These are phyloP conservation scores for Pteropus rufus DNA, from an alignment of 2,797 vertebrate genomes.

Conservation along the genomic window DNA sequence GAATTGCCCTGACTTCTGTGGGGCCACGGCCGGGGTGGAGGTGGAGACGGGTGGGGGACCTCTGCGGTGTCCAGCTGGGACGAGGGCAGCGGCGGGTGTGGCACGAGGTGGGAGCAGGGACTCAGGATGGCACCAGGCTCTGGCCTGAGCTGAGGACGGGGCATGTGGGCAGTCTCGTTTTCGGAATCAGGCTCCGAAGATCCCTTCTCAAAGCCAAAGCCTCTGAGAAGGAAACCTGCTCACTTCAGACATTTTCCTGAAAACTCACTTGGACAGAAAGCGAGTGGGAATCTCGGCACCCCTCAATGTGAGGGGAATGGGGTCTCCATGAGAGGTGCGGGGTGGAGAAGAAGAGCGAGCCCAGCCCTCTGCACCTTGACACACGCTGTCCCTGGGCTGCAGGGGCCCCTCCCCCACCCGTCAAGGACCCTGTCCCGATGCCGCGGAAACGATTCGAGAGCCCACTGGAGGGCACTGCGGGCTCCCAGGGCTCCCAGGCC, in stretches of 20 bases:
- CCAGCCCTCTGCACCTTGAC: neutral
- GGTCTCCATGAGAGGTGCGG: neutral
- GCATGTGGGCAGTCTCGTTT: neutral
- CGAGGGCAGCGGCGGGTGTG: neutral
- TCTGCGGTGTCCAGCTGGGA: neutral
- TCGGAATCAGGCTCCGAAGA: neutral
- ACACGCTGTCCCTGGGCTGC: neutral
- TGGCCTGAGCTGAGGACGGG: neutral
- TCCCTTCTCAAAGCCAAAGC: neutral
- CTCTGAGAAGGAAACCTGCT: neutral
- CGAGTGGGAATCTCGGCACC: neutral
- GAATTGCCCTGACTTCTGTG: neutral
- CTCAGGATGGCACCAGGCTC: neutral
- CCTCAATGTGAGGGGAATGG: neutral
- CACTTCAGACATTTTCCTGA: no score
- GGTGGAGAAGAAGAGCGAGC: neutral
- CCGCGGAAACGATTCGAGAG: neutral
- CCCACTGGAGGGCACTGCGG: neutral
- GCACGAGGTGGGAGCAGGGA: fast-evolving
- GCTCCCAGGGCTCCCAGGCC: neutral
- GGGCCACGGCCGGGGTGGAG: no score
- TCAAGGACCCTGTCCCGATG: neutral
- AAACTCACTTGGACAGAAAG: no score
- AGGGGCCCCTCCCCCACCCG: no score
- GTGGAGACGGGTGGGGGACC: neutral